A percentile compares a stretch with the other conserved stretches of the same genome.
Evolutionary conservation across 2,888 invertebrate species (phyloP).

Genomic region (Sipha maydis): DNA sequence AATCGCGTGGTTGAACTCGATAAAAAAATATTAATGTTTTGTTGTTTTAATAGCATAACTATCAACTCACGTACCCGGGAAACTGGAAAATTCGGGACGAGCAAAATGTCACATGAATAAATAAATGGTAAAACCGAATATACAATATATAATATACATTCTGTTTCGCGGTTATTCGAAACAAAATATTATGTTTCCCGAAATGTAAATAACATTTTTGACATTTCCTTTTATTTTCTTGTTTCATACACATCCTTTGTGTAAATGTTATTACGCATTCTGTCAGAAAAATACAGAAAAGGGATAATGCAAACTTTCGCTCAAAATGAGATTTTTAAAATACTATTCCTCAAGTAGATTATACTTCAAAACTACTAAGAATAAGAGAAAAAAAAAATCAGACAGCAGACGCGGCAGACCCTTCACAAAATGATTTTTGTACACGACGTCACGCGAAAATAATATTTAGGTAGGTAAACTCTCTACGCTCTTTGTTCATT

Average conservation of each 20-base stretch:
- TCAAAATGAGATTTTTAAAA: constrained; percentile 17
- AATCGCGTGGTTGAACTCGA: too few relatives aligned
- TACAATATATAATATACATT: neutral
- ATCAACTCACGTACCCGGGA: neutral
- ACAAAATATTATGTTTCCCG: constrained; percentile 5
- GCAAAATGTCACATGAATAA: neutral
- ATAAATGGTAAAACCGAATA: neutral
- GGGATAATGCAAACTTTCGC: constrained; percentile 18
- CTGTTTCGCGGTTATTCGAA: neutral
- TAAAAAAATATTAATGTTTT: too few relatives aligned
- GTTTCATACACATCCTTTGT: neutral
- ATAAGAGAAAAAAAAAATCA: neutral
- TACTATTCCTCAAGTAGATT: neutral
- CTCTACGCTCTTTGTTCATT: neutral
- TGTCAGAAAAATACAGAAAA: constrained; percentile 35
- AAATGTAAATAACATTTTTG: constrained; percentile 14
- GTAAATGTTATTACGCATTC: neutral
- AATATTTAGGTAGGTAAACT: neutral
- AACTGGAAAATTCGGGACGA: neutral
- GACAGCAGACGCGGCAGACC: neutral
- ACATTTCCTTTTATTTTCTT: constrained; percentile 18
- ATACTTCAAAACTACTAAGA: neutral
- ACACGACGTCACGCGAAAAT: neutral
- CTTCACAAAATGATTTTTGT: neutral
- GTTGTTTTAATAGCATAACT: neutral